A percentile compares a stretch with the other conserved stretches of the same genome.
phyloP scores from a whole-genome alignment of 92 coral and sea anemone species.

The Phenganax subtilis region DNA sequence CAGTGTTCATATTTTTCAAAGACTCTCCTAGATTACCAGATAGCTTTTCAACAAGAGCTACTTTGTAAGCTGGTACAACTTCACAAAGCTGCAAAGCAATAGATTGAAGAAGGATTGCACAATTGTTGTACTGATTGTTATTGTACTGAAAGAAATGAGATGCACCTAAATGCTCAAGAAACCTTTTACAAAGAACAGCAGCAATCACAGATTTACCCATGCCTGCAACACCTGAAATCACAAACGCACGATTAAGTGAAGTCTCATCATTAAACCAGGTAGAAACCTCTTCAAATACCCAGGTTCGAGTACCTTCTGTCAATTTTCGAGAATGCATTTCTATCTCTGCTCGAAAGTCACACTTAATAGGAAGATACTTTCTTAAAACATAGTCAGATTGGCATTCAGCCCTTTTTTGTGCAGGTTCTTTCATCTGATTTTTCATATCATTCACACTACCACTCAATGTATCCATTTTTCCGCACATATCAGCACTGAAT shows the following conservation, averaged over 20 bases:
- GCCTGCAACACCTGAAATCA: too few relatives aligned
- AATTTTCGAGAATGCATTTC: slow-evolving; percentile 25
- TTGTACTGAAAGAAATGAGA: too few relatives aligned
- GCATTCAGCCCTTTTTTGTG: background rate
- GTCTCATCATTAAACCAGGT: slow-evolving; percentile 43
- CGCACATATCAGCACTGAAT: too few relatives aligned
- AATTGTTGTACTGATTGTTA: slow-evolving; percentile 19
- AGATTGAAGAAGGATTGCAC: slow-evolving; percentile 24
- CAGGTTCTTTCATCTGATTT: background rate
- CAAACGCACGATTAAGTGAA: slow-evolving; percentile 52
- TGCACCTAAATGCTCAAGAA: slow-evolving; percentile 39
- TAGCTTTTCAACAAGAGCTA: too few relatives aligned
- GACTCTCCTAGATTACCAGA: too few relatives aligned
- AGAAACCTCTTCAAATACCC: slow-evolving; percentile 51
- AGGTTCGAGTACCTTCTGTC: slow-evolving; percentile 52
- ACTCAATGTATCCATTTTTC: too few relatives aligned
- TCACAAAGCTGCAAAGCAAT: slow-evolving; percentile 21
- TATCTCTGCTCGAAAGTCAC: slow-evolving; percentile 48
- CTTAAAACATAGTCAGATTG: slow-evolving; percentile 11
- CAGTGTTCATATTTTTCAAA: too few relatives aligned
- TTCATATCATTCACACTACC: background rate
- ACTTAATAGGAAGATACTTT: slow-evolving; percentile 37
- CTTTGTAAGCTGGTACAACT: too few relatives aligned
- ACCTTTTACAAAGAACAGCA: slow-evolving; percentile 44
- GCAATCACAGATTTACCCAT: too few relatives aligned